Conservation (phyloP, 1,140 invertebrate species). For the Brachystomella parvula region DNA sequence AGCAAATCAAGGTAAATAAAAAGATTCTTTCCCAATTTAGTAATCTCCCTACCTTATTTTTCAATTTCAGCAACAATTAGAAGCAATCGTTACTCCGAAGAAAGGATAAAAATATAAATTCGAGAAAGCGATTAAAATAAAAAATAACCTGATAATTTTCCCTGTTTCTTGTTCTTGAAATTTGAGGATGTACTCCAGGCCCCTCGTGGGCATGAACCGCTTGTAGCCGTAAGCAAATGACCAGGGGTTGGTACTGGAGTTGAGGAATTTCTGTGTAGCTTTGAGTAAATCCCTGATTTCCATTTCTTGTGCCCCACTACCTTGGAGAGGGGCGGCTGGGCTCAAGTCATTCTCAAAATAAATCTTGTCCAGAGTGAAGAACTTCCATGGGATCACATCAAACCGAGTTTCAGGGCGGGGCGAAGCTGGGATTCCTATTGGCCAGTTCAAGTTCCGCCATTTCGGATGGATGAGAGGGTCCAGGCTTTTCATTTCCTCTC, state of each 20-base stretch:
- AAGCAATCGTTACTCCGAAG: constrained; percentile 84
- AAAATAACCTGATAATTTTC: not conserved
- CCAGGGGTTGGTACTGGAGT: too few species aligned
- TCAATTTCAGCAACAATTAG: constrained; percentile 68
- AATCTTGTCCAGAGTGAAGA: not conserved
- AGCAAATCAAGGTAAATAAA: constrained; percentile 76
- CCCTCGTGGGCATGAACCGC: not conserved
- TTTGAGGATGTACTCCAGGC: not conserved
- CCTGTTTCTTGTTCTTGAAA: not conserved
- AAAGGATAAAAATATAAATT: constrained; percentile 49
- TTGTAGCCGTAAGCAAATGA: not conserved
- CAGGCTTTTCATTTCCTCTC: not conserved
- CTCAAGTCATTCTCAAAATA: not conserved
- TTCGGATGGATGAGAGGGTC: not conserved
- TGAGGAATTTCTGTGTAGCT: too few species aligned
- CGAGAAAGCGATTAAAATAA: not conserved
- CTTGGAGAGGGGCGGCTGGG: too few species aligned
- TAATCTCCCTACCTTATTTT: constrained; percentile 5
- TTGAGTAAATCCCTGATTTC: too few species aligned
- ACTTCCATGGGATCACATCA: not conserved
- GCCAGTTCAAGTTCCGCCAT: not conserved
- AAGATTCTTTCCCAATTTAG: not conserved
- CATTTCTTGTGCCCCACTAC: too few species aligned
- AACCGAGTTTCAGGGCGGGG: not conserved
- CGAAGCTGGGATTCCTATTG: not conserved